These are phyloP conservation scores for Drosophila melanosoma DNA, from an alignment of 2,888 invertebrate species.

Conservation along the genomic window DNA sequence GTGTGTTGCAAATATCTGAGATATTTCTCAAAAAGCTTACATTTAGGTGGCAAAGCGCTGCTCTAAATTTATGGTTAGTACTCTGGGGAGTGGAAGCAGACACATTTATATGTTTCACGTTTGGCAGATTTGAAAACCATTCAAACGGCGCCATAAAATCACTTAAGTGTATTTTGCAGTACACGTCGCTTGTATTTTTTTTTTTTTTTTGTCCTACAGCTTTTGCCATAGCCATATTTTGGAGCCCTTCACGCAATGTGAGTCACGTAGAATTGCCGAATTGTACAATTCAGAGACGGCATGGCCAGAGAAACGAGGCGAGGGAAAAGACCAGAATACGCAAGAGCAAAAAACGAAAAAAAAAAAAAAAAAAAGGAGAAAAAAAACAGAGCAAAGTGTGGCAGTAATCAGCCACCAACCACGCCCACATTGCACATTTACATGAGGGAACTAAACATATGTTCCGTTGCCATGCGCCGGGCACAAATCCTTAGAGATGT, in stretches of 20 bases:
- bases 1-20: constrained; percentile 14
- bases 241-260: constrained; percentile 44
- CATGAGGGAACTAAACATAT: constrained; percentile 36
- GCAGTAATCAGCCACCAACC: constrained; percentile 44
- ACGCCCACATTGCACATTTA: constrained; percentile 57
- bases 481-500: constrained; percentile 59
- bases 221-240: constrained; percentile 57
- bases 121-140: constrained; percentile 70
- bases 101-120: constrained; percentile 45
- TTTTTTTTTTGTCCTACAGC: background rate
- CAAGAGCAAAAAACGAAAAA: background rate
- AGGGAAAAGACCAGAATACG: background rate
- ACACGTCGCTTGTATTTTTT: constrained; percentile 23
- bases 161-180: constrained; percentile 68
- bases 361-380: background rate
- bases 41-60: constrained; percentile 22
- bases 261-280: constrained; percentile 24
- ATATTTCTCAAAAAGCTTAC: constrained; percentile 20
- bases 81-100: background rate
- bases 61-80: constrained; percentile 52
- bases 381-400: constrained; percentile 34
- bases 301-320: constrained; percentile 1
- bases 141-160: constrained; percentile 72
- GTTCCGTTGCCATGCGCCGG: constrained; percentile 28
- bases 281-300: constrained; percentile 15